phyloP scores from a whole-genome alignment of 2,888 invertebrate genomes.

The Thecophora atra region DNA sequence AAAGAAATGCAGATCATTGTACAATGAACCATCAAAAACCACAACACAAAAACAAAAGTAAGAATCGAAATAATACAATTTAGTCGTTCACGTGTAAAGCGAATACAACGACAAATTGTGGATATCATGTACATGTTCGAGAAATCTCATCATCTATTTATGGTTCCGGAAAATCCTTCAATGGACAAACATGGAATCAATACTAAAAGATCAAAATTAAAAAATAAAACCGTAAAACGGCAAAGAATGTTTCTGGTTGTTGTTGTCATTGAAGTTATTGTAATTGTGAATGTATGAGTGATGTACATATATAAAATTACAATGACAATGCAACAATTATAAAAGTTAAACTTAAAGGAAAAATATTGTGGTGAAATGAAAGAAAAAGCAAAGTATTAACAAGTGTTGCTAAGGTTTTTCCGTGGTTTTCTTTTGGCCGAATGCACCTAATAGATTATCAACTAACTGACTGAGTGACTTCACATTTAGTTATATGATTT shows the following conservation, averaged over 20 bases:
- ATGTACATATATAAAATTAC: slow-evolving; percentile 9
- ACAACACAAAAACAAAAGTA: neutral
- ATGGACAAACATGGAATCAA: slow-evolving; percentile 34
- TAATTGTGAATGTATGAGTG: neutral
- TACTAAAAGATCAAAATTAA: slow-evolving; percentile 27
- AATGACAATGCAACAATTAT: slow-evolving; percentile 13
- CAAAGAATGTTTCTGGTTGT: neutral
- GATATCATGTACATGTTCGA: neutral
- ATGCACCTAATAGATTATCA: neutral
- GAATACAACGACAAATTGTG: neutral
- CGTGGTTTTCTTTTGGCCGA: slow-evolving; percentile 5
- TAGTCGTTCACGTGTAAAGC: neutral
- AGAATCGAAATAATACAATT: neutral
- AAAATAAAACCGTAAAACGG: neutral
- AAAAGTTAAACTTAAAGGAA: neutral
- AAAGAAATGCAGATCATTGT: neutral
- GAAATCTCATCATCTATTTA: slow-evolving; percentile 34
- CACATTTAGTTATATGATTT: neutral
- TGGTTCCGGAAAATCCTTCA: slow-evolving; percentile 48
- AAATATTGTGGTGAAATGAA: neutral
- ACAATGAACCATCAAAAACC: neutral
- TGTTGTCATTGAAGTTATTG: neutral
- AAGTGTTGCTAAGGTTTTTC: neutral
- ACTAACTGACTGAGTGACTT: slow-evolving; percentile 10
- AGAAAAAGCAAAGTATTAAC: neutral